Percentiles rank a stretch among this genome's conserved stretches.
Evolutionary conservation across 2,113 vertebrate species (phyloP).

Genomic region (Phoxinus phoxinus): DNA sequence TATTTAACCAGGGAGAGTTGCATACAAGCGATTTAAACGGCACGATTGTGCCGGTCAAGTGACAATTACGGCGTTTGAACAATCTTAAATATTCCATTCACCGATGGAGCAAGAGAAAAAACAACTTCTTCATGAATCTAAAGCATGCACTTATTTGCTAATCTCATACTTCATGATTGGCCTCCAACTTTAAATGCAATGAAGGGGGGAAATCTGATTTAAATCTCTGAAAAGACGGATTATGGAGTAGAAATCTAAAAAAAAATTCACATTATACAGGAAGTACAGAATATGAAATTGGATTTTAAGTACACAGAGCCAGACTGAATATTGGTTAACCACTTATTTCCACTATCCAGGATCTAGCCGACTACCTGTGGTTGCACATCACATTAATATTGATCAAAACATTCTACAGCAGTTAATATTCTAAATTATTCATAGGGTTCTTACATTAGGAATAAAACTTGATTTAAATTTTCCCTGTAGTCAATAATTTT

Average conservation of each 20-base stretch:
- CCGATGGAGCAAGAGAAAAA: slow-evolving; percentile 7
- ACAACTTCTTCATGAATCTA: slow-evolving; percentile 6
- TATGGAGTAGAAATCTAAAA: not conserved
- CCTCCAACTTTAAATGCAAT: not conserved
- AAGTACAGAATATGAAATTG: slow-evolving; percentile 8
- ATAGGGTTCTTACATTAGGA: not conserved
- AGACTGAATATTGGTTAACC: not conserved
- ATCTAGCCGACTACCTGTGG: not conserved
- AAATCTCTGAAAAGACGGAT: not conserved
- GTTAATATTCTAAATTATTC: not conserved
- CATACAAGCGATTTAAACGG: slow-evolving; percentile 5
- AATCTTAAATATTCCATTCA: not conserved
- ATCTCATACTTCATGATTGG: not conserved
- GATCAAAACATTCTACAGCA: not conserved
- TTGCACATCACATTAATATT: not conserved
- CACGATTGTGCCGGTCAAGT: not conserved
- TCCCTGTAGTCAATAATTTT: no score
- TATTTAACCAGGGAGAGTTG: slow-evolving; percentile 43
- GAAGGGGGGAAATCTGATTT: not conserved
- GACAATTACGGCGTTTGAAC: slow-evolving; percentile 30
- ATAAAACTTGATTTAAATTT: not conserved
- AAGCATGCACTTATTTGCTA: not conserved
- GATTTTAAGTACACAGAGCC: not conserved
- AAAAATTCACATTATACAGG: not conserved
- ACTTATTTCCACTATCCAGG: not conserved